phyloP scores from a whole-genome alignment of 2,888 invertebrate genomes.

The Pemphredon lugubris region DNA sequence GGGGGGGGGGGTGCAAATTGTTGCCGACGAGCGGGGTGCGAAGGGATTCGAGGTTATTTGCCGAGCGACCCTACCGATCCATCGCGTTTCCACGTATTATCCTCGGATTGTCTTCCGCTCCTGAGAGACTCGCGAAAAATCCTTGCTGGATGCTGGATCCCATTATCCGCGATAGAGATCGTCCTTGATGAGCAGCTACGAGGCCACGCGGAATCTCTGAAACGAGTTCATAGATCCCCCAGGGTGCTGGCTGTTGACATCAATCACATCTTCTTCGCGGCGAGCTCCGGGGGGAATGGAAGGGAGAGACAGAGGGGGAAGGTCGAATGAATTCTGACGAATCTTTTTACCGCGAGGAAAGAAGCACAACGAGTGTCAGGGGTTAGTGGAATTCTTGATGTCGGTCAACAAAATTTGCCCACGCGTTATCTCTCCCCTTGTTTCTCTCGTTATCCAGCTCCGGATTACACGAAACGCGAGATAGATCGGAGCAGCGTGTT shows the following conservation, averaged over 20 bases:
- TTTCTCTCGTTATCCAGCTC: too few relatives aligned
- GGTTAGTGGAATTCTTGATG: too few relatives aligned
- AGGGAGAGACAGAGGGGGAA: too few relatives aligned
- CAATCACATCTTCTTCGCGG: constrained; percentile 41
- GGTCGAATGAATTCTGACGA: constrained; percentile 36
- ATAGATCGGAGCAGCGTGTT: too few relatives aligned
- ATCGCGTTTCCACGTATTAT: constrained; percentile 14
- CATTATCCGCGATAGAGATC: constrained; percentile 46
- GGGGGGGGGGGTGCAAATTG: too few relatives aligned
- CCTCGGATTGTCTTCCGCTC: neutral
- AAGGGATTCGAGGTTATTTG: constrained; percentile 33
- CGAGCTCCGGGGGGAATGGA: constrained; percentile 4
- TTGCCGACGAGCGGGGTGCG: constrained; percentile 46
- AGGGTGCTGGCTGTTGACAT: constrained; percentile 45
- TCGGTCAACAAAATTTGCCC: too few relatives aligned
- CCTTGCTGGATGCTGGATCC: constrained; percentile 35
- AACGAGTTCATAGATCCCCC: constrained; percentile 52
- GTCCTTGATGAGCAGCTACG: constrained; percentile 51
- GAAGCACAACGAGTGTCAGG: too few relatives aligned
- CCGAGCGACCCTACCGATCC: constrained; percentile 1
- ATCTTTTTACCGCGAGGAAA: constrained; percentile 30
- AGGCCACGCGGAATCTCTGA: constrained; percentile 39
- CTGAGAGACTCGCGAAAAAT: constrained; percentile 41
- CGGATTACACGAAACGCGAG: too few relatives aligned
- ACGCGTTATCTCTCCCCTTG: too few relatives aligned